Conservation (phyloP, 2,797 vertebrate genomes). For the Vespertilio murinus region DNA sequence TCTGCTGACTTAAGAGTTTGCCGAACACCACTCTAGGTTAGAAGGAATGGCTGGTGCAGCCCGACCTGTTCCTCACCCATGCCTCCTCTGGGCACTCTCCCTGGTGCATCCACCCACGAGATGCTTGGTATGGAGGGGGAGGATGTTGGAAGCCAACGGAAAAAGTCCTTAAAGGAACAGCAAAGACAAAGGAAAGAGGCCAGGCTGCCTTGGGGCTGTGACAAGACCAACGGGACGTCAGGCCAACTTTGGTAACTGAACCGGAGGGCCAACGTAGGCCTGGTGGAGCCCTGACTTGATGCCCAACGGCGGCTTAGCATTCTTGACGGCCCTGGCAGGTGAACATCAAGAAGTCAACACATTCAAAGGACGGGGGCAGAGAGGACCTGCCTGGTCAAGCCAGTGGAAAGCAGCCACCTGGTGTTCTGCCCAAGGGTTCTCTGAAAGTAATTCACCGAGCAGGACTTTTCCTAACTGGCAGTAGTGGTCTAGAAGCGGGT, state of each 20-base stretch:
- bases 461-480: constrained; percentile 6
- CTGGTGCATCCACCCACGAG: background rate
- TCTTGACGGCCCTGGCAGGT: background rate
- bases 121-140: background rate
- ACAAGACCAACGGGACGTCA: background rate
- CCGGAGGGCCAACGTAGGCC: background rate
- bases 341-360: background rate
- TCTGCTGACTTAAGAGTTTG: too few species aligned
- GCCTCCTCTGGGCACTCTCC: background rate
- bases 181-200: background rate
- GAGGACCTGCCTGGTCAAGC: background rate
- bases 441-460: background rate
- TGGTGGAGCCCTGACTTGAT: background rate
- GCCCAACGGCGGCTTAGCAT: background rate
- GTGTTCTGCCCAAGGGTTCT: background rate
- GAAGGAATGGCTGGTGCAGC: background rate
- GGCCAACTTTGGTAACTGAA: background rate
- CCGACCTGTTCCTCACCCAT: background rate
- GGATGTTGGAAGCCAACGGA: background rate
- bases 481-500: background rate
- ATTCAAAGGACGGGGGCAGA: background rate
- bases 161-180: background rate
- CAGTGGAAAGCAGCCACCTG: background rate
- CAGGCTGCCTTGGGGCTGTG: background rate
- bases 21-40: background rate